Conservation (phyloP, 2,113 vertebrate genomes). For the Saguinus imperator region DNA sequence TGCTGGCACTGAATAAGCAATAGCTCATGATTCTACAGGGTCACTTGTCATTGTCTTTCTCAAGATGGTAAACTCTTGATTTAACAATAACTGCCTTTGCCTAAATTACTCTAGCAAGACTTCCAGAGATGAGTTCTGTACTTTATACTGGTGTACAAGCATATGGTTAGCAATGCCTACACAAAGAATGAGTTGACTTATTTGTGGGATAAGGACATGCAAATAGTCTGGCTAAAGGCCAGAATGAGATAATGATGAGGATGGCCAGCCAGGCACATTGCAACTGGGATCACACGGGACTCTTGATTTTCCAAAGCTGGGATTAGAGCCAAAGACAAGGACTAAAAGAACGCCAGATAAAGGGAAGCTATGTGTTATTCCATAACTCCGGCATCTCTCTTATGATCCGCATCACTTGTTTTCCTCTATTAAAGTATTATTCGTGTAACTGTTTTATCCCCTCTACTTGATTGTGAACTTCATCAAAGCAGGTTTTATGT, state of each 20-base stretch:
- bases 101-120: background rate
- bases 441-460: background rate
- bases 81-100: background rate
- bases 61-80: conserved; percentile 44
- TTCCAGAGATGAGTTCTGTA: background rate
- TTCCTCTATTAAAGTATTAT: background rate
- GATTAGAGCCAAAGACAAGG: background rate
- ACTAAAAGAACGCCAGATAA: background rate
- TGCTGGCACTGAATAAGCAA: background rate
- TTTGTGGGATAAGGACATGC: background rate
- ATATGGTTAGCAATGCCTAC: background rate
- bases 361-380: background rate
- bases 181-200: background rate
- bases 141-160: background rate
- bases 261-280: background rate
- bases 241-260: background rate
- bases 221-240: conserved; percentile 10
- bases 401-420: background rate
- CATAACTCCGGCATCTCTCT: background rate
- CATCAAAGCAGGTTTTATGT: background rate
- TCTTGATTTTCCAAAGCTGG: background rate
- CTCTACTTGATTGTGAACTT: background rate
- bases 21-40: conserved; percentile 30
- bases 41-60: conserved; percentile 50
- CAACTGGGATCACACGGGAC: too few relatives aligned